Percentiles rank a stretch among this genome's conserved stretches.
These are phyloP conservation scores for Muntiacus muntjak DNA, from an alignment of 2,113 vertebrate genomes.

Conservation along the genomic window DNA sequence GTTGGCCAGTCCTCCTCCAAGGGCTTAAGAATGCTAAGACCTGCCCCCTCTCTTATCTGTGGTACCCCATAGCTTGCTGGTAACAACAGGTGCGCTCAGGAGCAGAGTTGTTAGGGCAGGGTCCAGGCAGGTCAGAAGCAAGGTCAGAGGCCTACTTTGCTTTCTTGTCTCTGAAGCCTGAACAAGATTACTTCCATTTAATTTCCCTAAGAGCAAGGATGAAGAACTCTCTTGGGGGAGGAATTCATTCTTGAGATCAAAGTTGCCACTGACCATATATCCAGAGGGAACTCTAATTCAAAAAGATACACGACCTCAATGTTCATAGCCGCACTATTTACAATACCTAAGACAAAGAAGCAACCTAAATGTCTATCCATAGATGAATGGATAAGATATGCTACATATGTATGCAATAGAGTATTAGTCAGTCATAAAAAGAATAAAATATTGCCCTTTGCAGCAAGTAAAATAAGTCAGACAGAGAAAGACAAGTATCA, in stretches of 20 bases:
- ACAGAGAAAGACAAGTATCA: neutral
- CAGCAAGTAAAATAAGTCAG: neutral
- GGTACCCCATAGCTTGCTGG: neutral
- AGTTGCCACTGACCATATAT: neutral
- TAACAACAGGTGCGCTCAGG: neutral
- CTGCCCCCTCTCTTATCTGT: neutral
- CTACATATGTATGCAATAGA: neutral
- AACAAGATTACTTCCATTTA: neutral
- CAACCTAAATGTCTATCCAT: neutral
- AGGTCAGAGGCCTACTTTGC: neutral
- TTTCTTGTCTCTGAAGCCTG: neutral
- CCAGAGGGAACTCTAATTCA: neutral
- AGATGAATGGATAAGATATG: neutral
- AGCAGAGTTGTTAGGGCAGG: neutral
- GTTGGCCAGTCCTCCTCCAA: neutral
- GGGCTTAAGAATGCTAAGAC: neutral
- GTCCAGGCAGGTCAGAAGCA: neutral
- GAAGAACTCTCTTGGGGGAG: neutral
- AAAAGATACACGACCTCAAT: neutral
- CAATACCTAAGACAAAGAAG: neutral
- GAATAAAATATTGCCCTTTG: neutral
- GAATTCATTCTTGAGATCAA: neutral
- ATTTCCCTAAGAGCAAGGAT: neutral
- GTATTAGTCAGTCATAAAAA: neutral
- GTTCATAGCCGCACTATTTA: neutral